phyloP scores from a whole-genome alignment of 2,797 vertebrate genomes.

The Labroides dimidiatus region DNA sequence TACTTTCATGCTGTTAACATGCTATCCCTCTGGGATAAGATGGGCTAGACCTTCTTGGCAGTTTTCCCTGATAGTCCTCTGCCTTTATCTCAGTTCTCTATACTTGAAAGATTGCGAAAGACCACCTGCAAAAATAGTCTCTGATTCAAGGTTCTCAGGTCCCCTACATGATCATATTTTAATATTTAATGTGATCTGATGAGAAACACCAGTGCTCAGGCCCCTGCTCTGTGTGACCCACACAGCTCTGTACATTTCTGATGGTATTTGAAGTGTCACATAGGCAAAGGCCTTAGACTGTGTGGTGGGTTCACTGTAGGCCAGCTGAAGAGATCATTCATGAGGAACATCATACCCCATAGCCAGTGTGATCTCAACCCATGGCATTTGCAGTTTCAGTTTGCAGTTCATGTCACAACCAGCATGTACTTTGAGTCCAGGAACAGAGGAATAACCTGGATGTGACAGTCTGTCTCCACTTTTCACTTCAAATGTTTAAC shows the following conservation, averaged over 20 bases:
- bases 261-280: conserved; percentile 47
- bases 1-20: conserved; percentile 29
- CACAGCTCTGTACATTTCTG: conserved; percentile 13
- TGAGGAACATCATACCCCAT: conserved; percentile 44
- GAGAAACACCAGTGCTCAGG: background rate
- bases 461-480: conserved; percentile 36
- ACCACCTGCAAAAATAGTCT: conserved; percentile 24
- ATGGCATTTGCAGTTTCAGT: conserved; percentile 33
- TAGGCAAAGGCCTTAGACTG: conserved; percentile 16
- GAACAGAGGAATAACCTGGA: conserved; percentile 34
- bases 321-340: conserved; percentile 55
- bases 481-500: conserved; percentile 35
- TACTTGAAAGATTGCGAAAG: conserved; percentile 49
- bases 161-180: conserved; percentile 37
- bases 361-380: conserved; percentile 46
- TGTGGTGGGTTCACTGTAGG: conserved; percentile 47
- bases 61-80: conserved; percentile 28
- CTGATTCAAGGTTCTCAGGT: conserved; percentile 27
- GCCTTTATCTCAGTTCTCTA: conserved; percentile 38
- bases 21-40: conserved; percentile 4
- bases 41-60: conserved; percentile 8
- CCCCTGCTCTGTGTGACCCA: background rate
- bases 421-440: conserved; percentile 4
- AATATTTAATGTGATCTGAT: conserved; percentile 27
- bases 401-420: conserved; percentile 18